Percentiles rank a stretch among this genome's conserved stretches.
phyloP scores from a whole-genome alignment of 2,113 vertebrate genomes.

The Strix aluco region DNA sequence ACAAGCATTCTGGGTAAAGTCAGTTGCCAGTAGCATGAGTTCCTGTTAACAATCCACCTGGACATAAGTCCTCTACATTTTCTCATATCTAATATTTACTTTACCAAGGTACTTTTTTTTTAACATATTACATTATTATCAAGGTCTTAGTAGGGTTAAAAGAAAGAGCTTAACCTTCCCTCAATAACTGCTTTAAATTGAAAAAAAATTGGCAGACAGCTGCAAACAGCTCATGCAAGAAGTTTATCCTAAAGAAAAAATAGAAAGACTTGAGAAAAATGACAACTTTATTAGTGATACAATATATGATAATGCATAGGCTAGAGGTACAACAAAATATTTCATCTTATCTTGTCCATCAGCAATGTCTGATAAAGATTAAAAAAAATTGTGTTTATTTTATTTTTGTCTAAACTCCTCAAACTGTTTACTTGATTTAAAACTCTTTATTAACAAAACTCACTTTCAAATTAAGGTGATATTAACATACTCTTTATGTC shows the following conservation, averaged over 20 bases:
- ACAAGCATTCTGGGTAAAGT: neutral
- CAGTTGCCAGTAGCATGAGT: neutral
- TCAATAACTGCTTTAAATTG: neutral
- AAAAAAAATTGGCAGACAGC: neutral
- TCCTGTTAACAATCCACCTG: neutral
- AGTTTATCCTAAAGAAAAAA: neutral
- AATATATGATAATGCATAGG: neutral
- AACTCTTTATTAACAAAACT: neutral
- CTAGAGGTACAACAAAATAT: neutral
- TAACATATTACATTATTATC: neutral
- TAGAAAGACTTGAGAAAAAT: neutral
- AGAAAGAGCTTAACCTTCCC: neutral
- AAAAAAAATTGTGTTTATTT: neutral
- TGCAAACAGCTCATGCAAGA: neutral
- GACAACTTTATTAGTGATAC: neutral
- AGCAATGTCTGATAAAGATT: neutral
- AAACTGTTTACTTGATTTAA: neutral
- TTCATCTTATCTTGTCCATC: neutral
- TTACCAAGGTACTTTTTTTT: neutral
- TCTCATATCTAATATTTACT: neutral
- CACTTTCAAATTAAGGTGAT: neutral
- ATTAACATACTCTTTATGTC: neutral
- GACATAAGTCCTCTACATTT: neutral
- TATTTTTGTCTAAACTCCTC: neutral
- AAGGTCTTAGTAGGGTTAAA: neutral